phyloP scores from a whole-genome alignment of 53 echinoderm and acorn worm species.

The Paracentrotus lividus region DNA sequence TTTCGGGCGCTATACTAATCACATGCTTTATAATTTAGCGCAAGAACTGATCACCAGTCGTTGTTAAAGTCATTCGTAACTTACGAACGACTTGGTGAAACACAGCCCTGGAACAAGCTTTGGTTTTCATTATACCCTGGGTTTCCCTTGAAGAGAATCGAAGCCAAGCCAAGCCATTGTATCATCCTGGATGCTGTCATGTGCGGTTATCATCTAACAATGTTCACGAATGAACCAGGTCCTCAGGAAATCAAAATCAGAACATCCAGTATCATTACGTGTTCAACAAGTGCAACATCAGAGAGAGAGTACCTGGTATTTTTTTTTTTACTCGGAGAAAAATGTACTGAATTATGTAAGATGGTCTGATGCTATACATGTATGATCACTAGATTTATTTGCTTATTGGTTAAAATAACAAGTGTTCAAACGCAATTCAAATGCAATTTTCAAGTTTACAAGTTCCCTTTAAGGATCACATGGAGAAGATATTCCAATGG shows the following conservation, averaged over 20 bases:
- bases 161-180: neutral
- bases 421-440: neutral
- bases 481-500: neutral
- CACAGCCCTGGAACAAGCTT: neutral
- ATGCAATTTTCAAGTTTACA: neutral
- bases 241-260: constrained; percentile 12
- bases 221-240: neutral
- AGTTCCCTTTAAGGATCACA: neutral
- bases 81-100: too few relatives aligned
- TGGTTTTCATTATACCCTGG: neutral
- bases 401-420: neutral
- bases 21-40: too few relatives aligned
- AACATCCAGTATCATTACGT: neutral
- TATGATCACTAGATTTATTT: neutral
- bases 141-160: neutral
- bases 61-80: too few relatives aligned
- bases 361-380: neutral
- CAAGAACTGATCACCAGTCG: too few relatives aligned
- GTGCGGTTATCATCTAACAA: neutral
- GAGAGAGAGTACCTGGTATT: neutral
- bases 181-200: neutral
- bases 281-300: neutral
- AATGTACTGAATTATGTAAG: neutral
- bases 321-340: neutral
- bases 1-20: too few relatives aligned